Evolutionary conservation across 2,113 vertebrate species (phyloP).

Genomic region (Cryptotis parvus): DNA sequence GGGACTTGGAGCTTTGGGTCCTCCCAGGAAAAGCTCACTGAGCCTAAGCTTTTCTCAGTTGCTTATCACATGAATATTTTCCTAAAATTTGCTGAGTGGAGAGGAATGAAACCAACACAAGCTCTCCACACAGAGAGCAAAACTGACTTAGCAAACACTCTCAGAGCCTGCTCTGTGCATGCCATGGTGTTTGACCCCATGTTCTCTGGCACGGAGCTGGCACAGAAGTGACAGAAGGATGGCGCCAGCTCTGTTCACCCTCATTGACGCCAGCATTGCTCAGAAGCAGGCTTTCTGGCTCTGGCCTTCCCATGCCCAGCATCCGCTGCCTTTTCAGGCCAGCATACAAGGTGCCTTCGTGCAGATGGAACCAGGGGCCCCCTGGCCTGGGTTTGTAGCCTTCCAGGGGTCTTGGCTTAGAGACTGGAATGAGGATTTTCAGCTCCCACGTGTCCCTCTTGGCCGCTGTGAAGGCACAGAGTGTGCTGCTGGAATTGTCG

Average conservation of each 20-base stretch:
- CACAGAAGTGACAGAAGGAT: not conserved
- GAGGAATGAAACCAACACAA: not conserved
- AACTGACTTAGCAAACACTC: not conserved
- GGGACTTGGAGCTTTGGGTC: not conserved
- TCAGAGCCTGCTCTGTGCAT: conserved; percentile 3
- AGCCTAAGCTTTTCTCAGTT: conserved; percentile 13
- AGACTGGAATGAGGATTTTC: not conserved
- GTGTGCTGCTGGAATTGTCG: not conserved
- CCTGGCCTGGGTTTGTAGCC: not conserved
- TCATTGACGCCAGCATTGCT: not conserved
- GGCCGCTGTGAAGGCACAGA: not conserved
- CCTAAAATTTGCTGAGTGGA: conserved; percentile 37
- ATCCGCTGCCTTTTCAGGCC: not conserved
- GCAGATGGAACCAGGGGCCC: not conserved
- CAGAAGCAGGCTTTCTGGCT: conserved; percentile 14
- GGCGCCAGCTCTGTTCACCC: not conserved
- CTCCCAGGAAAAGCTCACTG: not conserved
- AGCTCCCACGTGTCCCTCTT: not conserved
- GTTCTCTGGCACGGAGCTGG: not conserved
- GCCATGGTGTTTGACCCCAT: not conserved
- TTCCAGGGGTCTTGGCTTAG: not conserved
- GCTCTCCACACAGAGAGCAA: not conserved
- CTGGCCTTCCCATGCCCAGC: not conserved
- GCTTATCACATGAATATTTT: conserved; percentile 39
- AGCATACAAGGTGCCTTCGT: not conserved